Evolutionary conservation across 2,797 vertebrate species (phyloP), one percentile per base, ranked within the genome.

Genomic region (Limnodromus scolopaceus): DNA sequence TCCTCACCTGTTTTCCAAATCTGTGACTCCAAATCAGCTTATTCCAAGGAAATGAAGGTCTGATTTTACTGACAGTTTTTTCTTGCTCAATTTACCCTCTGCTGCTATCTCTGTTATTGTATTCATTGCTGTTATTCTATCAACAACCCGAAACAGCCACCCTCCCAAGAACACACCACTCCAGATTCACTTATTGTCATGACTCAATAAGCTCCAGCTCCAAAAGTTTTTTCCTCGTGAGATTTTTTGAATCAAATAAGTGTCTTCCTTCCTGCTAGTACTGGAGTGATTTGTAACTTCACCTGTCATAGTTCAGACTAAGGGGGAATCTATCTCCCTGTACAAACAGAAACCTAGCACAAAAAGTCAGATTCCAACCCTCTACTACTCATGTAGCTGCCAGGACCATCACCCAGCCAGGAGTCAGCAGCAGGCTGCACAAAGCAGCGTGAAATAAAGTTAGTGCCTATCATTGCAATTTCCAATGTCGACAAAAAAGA

Each of bases 231-330:
- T 87, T 89, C 39, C 68, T 91, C 68, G 25, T 49, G 78, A 75
- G 74, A 64, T 28, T 83, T 91, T 89, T 70, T 34, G 3, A 93
- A 94, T 93, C 55, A 89, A 63, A 77, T 93, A 77, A 92, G 20
- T 74, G 72, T 86, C 79, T 85, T 87, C n/a, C 19, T 87, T 75
- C 78, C 80, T 69, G n/a, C 51, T 84, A 66, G 39, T 58, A 57
- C 16, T 69, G 66, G 15, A 0, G 0, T 86, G 81, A 87, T 94
- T 84, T 91, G 54, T 83, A 83, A 57, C 79, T 93, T 85, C 55
- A 87, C 39, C 72, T 88, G 88, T 92, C 72, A 75, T 22, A 69
- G 61, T 90, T 94, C 71, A 91, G 68, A 57, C 39, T 68, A 77
- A 91, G 12, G 48, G 61, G 25, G 27, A 68, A 68, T 96, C 68